Evolutionary conservation across 1,140 invertebrate species (phyloP), one percentile per base, ranked within the genome.

Genomic region (Plodia interpunctella): DNA sequence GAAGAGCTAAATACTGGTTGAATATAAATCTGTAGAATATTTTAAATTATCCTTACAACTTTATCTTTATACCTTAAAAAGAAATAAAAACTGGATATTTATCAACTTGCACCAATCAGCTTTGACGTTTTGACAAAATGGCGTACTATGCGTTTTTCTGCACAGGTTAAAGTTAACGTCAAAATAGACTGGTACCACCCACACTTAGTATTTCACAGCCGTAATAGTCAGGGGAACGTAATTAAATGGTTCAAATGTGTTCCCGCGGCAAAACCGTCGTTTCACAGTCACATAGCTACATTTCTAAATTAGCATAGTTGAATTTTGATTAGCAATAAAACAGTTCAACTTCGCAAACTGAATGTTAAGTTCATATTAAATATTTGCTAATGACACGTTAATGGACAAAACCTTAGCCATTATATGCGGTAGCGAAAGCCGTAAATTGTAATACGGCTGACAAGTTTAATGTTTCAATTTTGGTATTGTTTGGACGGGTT

Each of bases 251-350:
- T 60, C 62, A 18, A 59, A 56, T 59, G 56, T 20, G 49, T 52
- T 25, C 57, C 28, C 20, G 38, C 35, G 49, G 59, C 55, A 13
- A 44, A 17, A 44, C 55, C 55, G 59, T 55, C 60, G 49, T 44
- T 55, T 72, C 64, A 70, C 70, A 75, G 65, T 65, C 65, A 59
- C 74, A 63, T 63, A 75, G 65, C 65, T 64, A 59, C 74, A 63
- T 63, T 67, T 62, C 49, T 13, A 67, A 76, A 83, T 83, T 80
- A 78, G 63, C 80, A 79, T 79, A 78, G 74, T 75, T 75, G 80
- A 83, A 79, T 80, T 78, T 80, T 76, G 73, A 80, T 83, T 76
- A 77, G 72, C 60, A 63, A 63, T 77, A 74, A 74, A 80, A 78
- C 69, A 74, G 60, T 74, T 74, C 35, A 65, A 60, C 61, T 64